Conservation (phyloP, 2,888 invertebrate species). For the Thelaira solivaga region DNA sequence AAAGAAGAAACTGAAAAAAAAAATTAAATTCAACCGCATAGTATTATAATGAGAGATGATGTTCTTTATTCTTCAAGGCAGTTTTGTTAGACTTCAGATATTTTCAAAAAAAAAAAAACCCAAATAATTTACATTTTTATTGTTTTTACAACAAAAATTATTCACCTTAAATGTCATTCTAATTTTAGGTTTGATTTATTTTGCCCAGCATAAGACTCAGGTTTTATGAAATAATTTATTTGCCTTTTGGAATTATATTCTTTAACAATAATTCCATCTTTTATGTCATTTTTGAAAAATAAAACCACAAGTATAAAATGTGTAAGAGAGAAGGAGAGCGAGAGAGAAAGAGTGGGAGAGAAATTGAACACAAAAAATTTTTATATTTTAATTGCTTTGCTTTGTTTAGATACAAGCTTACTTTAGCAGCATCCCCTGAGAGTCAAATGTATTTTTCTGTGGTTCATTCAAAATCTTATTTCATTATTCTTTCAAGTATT, state of each 20-base stretch:
- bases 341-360: neutral
- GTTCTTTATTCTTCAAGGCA: neutral
- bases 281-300: conserved; percentile 55
- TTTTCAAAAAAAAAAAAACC: conserved; percentile 13
- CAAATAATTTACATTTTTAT: conserved; percentile 12
- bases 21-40: neutral
- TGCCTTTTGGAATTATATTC: conserved; percentile 16
- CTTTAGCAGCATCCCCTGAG: conserved; percentile 28
- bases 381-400: conserved; percentile 75
- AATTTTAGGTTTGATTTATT: conserved; percentile 19
- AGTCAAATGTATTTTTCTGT: conserved; percentile 20
- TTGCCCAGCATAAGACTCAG: neutral
- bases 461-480: conserved; percentile 30
- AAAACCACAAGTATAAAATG: conserved; percentile 65
- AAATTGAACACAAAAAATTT: conserved; percentile 59
- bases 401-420: conserved; percentile 68
- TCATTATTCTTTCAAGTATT: conserved; percentile 69
- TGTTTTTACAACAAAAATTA: conserved; percentile 3
- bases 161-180: conserved; percentile 26
- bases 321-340: neutral
- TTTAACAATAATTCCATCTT: neutral
- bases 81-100: neutral
- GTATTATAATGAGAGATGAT: conserved; percentile 31
- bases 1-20: neutral
- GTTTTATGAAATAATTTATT: conserved; percentile 30